Evolutionary conservation across 2,888 invertebrate genomes (phyloP), one percentile per base, ranked within the genome.

Genomic region (Trissolcus japonicus): DNA sequence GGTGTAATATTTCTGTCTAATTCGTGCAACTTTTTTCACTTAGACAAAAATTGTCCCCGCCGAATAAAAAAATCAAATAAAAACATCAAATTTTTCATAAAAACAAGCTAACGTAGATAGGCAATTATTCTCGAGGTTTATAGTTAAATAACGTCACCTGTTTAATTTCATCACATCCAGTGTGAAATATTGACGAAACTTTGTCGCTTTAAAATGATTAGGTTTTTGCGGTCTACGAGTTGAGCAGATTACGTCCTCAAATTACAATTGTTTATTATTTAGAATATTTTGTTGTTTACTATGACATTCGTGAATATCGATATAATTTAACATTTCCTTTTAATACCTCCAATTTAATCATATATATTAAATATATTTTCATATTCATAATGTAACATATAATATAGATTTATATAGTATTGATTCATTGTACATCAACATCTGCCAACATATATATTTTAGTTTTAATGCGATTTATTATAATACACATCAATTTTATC

Each of bases 191-290:
- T 16, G 16, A 46, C 14, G 14, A 51, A 17, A 14, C 7, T 48
- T 48, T 51, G 19, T 17, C 19, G 51, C 21, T 16, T 17, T 17
- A 19, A 51, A 17, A 14, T 51, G 51, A 25, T 51, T 57, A 54
- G 51, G 63, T 63, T 72, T 62, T 19, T 57, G 41, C 54, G 14
- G 43, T 73, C 76, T 76, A 79, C 55, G 53, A 78, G 78, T 86
- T 85, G 86, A 86, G 85, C 86, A 86, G 85, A 80, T 86, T 82
- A 83, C 80, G 82, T 83, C 82, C 80, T 83, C 82, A 81, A 83
- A 85, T 76, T 82, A 81, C 79, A 81, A 79, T 78, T 69, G 29
- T 78, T 67, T 80, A 77, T 81, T 76, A 67, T 86, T 85, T 86
- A 86, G 85, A 86, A 86, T 86, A 86, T 86, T 66, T 78, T 83